phyloP scores from a whole-genome alignment of 2,797 vertebrate species.

The Lacerta viridis region DNA sequence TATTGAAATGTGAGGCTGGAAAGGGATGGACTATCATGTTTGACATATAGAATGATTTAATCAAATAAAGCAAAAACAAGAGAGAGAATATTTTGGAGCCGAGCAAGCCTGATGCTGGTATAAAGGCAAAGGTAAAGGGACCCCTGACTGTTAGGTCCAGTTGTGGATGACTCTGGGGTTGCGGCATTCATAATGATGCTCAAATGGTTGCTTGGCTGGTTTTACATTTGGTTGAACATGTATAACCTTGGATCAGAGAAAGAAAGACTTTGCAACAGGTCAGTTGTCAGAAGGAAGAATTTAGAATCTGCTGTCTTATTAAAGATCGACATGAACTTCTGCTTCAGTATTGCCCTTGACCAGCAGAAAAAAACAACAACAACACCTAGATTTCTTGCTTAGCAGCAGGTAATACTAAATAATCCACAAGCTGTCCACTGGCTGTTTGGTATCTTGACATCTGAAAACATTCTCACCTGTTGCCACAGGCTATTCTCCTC shows the following conservation, averaged over 20 bases:
- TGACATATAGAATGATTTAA: too few species aligned
- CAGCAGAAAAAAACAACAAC: background rate
- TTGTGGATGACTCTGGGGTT: too few species aligned
- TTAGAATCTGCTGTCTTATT: background rate
- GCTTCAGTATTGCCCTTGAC: background rate
- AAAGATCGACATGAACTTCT: background rate
- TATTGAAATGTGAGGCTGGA: too few species aligned
- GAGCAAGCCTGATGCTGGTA: background rate
- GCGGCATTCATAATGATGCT: background rate
- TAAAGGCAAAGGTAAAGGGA: too few species aligned
- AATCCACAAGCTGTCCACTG: background rate
- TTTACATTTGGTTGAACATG: background rate
- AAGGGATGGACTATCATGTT: too few species aligned
- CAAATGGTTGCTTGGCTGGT: background rate
- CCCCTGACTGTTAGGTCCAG: too few species aligned
- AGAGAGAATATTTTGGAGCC: background rate
- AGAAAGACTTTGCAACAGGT: background rate
- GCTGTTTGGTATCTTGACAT: conserved; percentile 2
- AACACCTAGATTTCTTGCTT: too few species aligned
- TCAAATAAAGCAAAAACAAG: too few species aligned
- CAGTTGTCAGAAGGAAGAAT: background rate
- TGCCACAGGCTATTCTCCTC: conserved; percentile 26
- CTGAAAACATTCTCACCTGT: conserved; percentile 35
- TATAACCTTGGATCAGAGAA: background rate
- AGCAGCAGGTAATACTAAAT: conserved; percentile 1